A percentile compares a stretch with the other conserved stretches of the same genome.
Conservation (phyloP, 2,797 vertebrate species). For the Girardinus metallicus region DNA sequence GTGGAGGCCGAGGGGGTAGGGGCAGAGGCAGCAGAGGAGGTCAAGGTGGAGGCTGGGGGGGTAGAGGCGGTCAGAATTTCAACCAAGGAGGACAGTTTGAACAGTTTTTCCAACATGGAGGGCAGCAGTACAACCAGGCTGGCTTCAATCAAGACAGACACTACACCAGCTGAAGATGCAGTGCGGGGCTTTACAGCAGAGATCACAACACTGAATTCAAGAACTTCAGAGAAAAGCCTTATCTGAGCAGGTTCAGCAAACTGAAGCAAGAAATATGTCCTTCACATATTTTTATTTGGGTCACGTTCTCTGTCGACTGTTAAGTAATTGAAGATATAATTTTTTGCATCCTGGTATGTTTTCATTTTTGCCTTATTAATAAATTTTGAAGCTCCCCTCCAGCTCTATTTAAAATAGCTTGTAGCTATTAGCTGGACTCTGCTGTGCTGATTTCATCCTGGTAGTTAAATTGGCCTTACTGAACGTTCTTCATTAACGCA, state of each 20-base stretch:
- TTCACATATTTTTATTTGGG: background rate
- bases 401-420: constrained; percentile 26
- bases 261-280: background rate
- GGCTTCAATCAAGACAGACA: constrained; percentile 95
- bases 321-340: constrained; percentile 17
- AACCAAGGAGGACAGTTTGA: constrained; percentile 98
- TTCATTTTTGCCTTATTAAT: constrained; percentile 5
- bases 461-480: constrained; percentile 79
- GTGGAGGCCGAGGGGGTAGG: constrained; percentile 83
- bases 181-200: constrained; percentile 72
- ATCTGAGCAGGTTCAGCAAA: background rate
- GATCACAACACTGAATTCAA: constrained; percentile 67
- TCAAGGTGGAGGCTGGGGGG: constrained; percentile 90
- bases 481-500: constrained; percentile 31
- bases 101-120: constrained; percentile 98
- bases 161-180: constrained; percentile 90
- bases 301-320: constrained; percentile 15
- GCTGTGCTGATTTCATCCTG: constrained; percentile 69
- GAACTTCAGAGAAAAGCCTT: background rate
- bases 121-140: constrained; percentile 94
- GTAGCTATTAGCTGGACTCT: constrained; percentile 82
- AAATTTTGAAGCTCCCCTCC: constrained; percentile 1
- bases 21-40: constrained; percentile 85
- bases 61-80: constrained; percentile 91
- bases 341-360: constrained; percentile 2